Percentiles rank a stretch among this genome's conserved stretches.
Evolutionary conservation across 1,140 invertebrate species (phyloP).

Genomic region (Drusus annulatus): DNA sequence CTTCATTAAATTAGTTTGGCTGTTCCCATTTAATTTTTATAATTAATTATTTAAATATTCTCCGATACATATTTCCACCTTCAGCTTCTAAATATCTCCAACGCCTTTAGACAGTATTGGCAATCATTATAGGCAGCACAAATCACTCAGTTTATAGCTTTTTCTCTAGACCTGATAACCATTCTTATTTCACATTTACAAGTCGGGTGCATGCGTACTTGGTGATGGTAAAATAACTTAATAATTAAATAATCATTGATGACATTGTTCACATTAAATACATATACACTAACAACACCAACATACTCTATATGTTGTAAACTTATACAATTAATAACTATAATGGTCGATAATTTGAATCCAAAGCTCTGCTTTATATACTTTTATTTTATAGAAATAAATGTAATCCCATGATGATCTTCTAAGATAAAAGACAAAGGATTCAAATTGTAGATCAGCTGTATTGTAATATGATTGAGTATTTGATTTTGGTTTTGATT

Average conservation of each 20-base stretch:
- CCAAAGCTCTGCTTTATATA: not conserved
- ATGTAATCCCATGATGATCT: not conserved
- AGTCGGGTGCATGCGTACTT: conserved; percentile 50
- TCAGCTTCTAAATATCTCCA: conserved; percentile 27
- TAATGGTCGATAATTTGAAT: not conserved
- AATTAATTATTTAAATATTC: conserved; percentile 2
- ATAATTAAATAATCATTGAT: not conserved
- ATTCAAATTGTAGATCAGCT: conserved; percentile 20
- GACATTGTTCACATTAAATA: conserved; percentile 14
- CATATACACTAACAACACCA: not conserved
- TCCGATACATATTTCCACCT: conserved; percentile 17
- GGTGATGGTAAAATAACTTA: conserved; percentile 44
- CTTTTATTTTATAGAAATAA: too few relatives aligned
- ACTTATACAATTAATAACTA: too few relatives aligned
- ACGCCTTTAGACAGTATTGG: conserved; percentile 20
- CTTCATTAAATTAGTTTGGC: conserved; percentile 10
- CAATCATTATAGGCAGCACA: conserved; percentile 30
- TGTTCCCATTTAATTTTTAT: too few relatives aligned
- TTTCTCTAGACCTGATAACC: not conserved
- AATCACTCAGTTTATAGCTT: conserved; percentile 18
- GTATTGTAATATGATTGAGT: conserved; percentile 22
- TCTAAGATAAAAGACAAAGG: not conserved
- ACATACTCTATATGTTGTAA: not conserved
- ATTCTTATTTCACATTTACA: conserved; percentile 2
- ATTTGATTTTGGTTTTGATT: conserved; percentile 50